phyloP scores from a whole-genome alignment of 2,888 invertebrate genomes.

The Brachylomia viminalis region DNA sequence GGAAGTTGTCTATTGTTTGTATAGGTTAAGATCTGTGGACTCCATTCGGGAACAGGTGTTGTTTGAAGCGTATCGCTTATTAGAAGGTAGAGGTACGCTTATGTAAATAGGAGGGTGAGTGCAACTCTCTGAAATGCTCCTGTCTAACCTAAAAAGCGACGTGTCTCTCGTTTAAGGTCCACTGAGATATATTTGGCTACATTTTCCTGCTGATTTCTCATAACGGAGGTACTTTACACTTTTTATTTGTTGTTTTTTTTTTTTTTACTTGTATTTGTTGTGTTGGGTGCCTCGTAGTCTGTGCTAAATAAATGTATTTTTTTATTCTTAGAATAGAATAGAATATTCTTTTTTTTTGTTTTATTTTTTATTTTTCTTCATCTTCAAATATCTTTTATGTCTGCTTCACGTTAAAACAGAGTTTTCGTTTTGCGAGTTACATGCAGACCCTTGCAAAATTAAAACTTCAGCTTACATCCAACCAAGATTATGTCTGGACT shows the following conservation, averaged over 20 bases:
- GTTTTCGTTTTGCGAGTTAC: background rate
- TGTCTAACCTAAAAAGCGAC: slow-evolving; percentile 24
- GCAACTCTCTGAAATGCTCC: slow-evolving; percentile 21
- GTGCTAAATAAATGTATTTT: too few relatives aligned
- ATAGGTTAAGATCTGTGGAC: background rate
- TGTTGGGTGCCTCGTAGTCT: too few relatives aligned
- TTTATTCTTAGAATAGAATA: too few relatives aligned
- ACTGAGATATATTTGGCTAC: too few relatives aligned
- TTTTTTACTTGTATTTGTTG: too few relatives aligned
- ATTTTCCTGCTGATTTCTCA: too few relatives aligned
- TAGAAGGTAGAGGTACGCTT: slow-evolving; percentile 5
- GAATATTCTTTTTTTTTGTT: too few relatives aligned
- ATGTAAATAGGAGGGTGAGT: slow-evolving; percentile 19
- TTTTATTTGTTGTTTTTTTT: too few relatives aligned
- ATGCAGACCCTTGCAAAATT: background rate
- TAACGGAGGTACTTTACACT: too few relatives aligned
- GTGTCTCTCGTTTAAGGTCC: background rate
- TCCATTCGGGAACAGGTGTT: background rate
- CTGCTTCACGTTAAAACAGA: background rate
- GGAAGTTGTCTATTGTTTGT: background rate
- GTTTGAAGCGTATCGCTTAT: background rate
- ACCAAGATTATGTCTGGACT: too few relatives aligned
- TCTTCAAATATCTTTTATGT: background rate
- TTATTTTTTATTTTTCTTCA: too few relatives aligned
- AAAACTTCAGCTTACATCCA: too few relatives aligned